These are phyloP conservation scores for Telmatochromis brachygnathus DNA, from an alignment of 2,113 vertebrate genomes.

Conservation along the genomic window DNA sequence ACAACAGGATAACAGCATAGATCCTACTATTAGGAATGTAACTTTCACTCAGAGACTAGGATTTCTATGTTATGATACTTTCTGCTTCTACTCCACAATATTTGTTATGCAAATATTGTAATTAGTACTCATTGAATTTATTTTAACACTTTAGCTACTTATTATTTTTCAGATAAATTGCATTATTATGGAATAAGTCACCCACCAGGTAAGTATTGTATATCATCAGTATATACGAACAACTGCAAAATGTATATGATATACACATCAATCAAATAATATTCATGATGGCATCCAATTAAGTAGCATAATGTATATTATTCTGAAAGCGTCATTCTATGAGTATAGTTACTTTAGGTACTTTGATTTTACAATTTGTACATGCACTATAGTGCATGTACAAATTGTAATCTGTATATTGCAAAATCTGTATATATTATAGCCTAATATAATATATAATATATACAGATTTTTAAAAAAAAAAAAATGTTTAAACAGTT, in stretches of 20 bases:
- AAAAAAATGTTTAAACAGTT: not conserved
- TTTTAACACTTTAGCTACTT: not conserved
- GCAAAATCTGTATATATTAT: too few relatives aligned
- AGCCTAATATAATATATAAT: too few relatives aligned
- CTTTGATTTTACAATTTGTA: not conserved
- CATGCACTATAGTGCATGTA: not conserved
- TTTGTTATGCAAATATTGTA: not conserved
- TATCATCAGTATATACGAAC: not conserved
- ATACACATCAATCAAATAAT: not conserved
- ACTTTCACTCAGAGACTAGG: not conserved
- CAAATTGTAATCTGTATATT: too few relatives aligned
- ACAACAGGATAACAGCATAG: not conserved
- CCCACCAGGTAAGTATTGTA: not conserved
- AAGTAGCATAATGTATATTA: not conserved
- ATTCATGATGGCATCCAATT: not conserved
- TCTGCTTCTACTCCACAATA: not conserved
- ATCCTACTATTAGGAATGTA: not conserved
- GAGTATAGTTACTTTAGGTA: not conserved
- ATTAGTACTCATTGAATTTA: not conserved
- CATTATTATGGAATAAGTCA: not conserved
- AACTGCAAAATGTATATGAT: not conserved
- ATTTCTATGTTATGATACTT: not conserved
- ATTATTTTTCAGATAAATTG: not conserved
- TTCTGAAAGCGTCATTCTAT: not conserved
- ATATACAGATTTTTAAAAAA: not conserved